Base-by-base conservation (phyloP, 2,113 vertebrate species). In the Ceyx melanurus region DNA sequence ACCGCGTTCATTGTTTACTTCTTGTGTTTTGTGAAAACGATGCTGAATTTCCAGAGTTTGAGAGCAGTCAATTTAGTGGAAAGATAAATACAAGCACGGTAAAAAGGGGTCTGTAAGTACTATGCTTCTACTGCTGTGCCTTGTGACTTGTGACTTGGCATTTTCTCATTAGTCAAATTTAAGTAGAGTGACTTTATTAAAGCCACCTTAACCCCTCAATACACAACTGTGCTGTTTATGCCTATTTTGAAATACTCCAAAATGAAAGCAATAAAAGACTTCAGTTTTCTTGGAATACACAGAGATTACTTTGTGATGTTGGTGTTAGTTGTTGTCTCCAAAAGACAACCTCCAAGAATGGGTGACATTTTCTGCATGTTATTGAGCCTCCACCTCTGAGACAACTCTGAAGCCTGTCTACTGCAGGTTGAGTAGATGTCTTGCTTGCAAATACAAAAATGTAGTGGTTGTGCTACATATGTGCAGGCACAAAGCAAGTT, bases 201-300 rank as follows among this genome's bases (percentile, higher is more conserved):
- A 58, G 9, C 16, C 10, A 62, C 26, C 25, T 68, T 82, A 33
- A 48, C 9, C 6, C 13, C 4, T 75, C 18, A 37, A 16, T 50
- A 16, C 71, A 37, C 11, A 37, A 13, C 22, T 43, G 9, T 79
- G 31, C 7, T n/a, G 45, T 65, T 64, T 16, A 33, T 67, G 29
- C 43, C 13, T 86, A 3, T 62, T 78, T n/a, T 26, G 51, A 89
- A 66, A 28, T 48, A 73, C 7, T 14, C 37, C 40, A 73, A 73
- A 79, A 48, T 53, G 13, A 46, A 86, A 58, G 13, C 43, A 42
- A 8, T n/a, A 10, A 42, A 50, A 78, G 7, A 62, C 15, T 28
- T 35, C 4, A 0, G 2, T 56, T 84, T 71, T 61, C 11, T 56
- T 2, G 6, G 43, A 42, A 33, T 37, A 42, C 1, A 1, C 15